A percentile compares a stretch with the other conserved stretches of the same genome.
These are phyloP conservation scores for Anguilla megastoma DNA, from an alignment of 2,797 vertebrate species.

Conservation along the genomic window DNA sequence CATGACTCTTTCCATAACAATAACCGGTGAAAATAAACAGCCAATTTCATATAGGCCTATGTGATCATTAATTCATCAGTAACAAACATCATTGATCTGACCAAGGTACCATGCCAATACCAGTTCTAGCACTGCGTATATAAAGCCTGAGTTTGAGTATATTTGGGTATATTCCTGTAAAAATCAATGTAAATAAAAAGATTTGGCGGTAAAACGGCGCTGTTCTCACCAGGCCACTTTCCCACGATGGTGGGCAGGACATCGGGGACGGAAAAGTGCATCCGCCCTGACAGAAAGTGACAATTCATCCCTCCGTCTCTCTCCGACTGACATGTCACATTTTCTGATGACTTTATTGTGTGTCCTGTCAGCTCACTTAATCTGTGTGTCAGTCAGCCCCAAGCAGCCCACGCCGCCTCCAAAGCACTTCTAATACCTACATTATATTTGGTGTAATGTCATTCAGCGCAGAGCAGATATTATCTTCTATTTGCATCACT, in stretches of 20 bases:
- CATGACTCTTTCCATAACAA: background rate
- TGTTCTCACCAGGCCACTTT: slow-evolving; percentile 61
- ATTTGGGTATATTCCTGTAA: background rate
- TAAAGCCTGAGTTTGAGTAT: background rate
- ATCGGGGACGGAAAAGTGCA: slow-evolving; percentile 82
- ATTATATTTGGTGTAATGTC: slow-evolving; percentile 82
- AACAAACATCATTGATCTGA: background rate
- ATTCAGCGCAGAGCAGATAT: slow-evolving; percentile 76
- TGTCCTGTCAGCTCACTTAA: slow-evolving; percentile 89
- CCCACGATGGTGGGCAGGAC: slow-evolving; percentile 81
- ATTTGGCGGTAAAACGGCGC: background rate
- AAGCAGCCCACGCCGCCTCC: slow-evolving; percentile 63
- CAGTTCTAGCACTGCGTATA: background rate
- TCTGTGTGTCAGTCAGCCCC: slow-evolving; percentile 82
- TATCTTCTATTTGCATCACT: slow-evolving; percentile 80
- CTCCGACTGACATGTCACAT: slow-evolving; percentile 88
- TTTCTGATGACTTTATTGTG: slow-evolving; percentile 92
- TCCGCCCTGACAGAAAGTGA: slow-evolving; percentile 83
- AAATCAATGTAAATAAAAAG: background rate
- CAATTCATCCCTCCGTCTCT: slow-evolving; percentile 84
- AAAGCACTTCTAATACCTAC: slow-evolving; percentile 77
- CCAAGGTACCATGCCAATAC: background rate
- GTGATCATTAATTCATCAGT: background rate
- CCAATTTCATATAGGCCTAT: background rate
- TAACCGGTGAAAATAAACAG: background rate